Evolutionary conservation across 2,888 invertebrate species (phyloP), one percentile per base, ranked within the genome.

Genomic region (Noctua comes): DNA sequence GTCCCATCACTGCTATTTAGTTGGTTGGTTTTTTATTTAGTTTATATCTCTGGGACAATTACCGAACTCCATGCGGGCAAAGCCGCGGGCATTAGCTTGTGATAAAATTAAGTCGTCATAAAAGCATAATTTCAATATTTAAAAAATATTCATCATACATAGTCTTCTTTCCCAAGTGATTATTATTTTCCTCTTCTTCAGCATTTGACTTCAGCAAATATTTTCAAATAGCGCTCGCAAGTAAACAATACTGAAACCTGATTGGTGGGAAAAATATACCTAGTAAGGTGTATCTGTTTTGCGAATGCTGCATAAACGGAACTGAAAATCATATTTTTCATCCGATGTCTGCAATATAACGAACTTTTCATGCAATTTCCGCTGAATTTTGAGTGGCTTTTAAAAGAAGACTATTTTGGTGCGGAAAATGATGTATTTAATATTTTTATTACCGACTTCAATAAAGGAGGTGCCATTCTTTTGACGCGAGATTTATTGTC

Each of bases 351-450:
- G 24, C 36, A 48, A 24, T 24, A n/a, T 57, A 65, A 70, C 24
- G 24, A 73, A 72, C n/a, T 80, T 66, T 72, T 36, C 18, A 40
- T 43, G 16, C 59, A 73, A 80, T 81, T 81, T 73, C 54, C 59
- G 21, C 43, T 59, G 66, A 43, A 73, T 59, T 43, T 27, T 18
- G 43, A 66, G 48, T 64, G 69, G n/a, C 8, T 64, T 79, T 54
- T 69, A 64, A 69, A 64, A 36, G 1, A 18, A 13, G 27, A 21
- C 5, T 18, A 64, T 54, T 46, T 64, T 46, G 21, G 10, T 46
- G 27, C 21, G 31, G 24, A 10, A 31, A 59, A 78, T 21, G 4
- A 2, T 11, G 21, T 27, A 10, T 68, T n/a, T 16, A 78, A 68
- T 59, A 68, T 59, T 77, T 68, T 43, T 78, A 48, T 77, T 57